phyloP scores from a whole-genome alignment of 1,140 invertebrate genomes.

The Neodiprion pinetum region DNA sequence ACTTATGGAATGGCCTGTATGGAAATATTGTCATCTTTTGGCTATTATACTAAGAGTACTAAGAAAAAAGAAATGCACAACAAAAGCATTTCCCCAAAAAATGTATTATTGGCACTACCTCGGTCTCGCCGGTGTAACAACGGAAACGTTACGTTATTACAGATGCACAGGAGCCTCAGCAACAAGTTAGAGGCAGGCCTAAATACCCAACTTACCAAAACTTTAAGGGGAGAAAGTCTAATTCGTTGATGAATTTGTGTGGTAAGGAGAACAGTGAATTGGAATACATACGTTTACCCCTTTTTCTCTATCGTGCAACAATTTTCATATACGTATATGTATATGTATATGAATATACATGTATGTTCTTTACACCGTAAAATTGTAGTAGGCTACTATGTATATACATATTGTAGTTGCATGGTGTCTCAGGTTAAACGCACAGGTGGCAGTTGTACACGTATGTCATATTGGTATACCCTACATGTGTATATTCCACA shows the following conservation, averaged over 20 bases:
- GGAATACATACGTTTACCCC: constrained; percentile 19
- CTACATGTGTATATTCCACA: background rate
- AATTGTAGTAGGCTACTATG: constrained; percentile 31
- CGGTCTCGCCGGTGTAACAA: constrained; percentile 56
- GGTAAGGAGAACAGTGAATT: constrained; percentile 72
- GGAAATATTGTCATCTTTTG: constrained; percentile 3
- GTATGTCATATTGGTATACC: background rate
- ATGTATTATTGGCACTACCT: constrained; percentile 32
- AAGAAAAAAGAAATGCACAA: constrained; percentile 24
- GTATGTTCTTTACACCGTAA: constrained; percentile 17
- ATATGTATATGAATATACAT: constrained; percentile 30
- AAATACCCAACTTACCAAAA: constrained; percentile 85
- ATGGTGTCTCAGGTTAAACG: constrained; percentile 47
- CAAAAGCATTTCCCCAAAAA: constrained; percentile 25
- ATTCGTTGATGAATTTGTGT: constrained; percentile 92
- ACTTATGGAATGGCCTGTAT: background rate
- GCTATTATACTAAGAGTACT: constrained; percentile 20
- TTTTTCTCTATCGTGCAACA: constrained; percentile 45
- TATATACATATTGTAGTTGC: constrained; percentile 49
- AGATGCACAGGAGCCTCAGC: constrained; percentile 75
- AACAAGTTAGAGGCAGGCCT: constrained; percentile 77
- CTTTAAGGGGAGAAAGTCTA: constrained; percentile 89
- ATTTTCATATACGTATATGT: constrained; percentile 35
- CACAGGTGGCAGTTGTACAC: constrained; percentile 43
- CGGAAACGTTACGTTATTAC: constrained; percentile 65